Percentiles rank a stretch among this genome's conserved stretches.
Conservation (phyloP, 2,797 vertebrate genomes). For the Anisognathus igniventris region DNA sequence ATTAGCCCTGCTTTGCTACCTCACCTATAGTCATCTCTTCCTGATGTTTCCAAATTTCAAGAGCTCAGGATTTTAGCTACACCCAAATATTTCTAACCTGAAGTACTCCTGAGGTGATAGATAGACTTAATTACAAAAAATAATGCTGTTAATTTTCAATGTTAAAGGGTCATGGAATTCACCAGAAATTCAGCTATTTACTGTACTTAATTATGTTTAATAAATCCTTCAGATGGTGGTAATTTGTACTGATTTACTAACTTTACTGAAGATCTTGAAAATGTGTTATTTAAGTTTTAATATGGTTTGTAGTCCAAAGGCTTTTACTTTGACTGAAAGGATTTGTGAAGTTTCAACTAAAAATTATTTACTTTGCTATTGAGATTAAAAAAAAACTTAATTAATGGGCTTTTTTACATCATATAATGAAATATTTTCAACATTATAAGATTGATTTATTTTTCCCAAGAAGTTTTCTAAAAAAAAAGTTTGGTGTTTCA, state of each 20-base stretch:
- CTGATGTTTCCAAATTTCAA: not conserved
- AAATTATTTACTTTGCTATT: not conserved
- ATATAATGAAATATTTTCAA: not conserved
- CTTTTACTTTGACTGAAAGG: not conserved
- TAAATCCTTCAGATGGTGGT: not conserved
- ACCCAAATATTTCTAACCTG: not conserved
- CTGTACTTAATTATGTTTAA: not conserved
- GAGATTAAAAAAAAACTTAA: not conserved
- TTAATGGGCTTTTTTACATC: accelerated
- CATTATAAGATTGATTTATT: not conserved
- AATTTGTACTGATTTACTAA: not conserved
- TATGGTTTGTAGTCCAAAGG: not conserved
- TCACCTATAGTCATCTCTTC: not conserved
- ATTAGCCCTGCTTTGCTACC: not conserved
- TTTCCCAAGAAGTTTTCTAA: not conserved
- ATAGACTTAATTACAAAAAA: not conserved
- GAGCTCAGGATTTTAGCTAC: not conserved
- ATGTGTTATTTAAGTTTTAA: not conserved
- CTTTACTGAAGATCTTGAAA: not conserved
- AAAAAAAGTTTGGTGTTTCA: not conserved
- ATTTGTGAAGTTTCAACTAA: not conserved
- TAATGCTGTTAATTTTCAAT: not conserved
- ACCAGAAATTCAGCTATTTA: not conserved
- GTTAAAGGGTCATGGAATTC: not conserved
- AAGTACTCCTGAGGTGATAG: not conserved